Base-by-base conservation (phyloP, 64 coral and sea anemone species). In the Trachythela sp. region DNA sequence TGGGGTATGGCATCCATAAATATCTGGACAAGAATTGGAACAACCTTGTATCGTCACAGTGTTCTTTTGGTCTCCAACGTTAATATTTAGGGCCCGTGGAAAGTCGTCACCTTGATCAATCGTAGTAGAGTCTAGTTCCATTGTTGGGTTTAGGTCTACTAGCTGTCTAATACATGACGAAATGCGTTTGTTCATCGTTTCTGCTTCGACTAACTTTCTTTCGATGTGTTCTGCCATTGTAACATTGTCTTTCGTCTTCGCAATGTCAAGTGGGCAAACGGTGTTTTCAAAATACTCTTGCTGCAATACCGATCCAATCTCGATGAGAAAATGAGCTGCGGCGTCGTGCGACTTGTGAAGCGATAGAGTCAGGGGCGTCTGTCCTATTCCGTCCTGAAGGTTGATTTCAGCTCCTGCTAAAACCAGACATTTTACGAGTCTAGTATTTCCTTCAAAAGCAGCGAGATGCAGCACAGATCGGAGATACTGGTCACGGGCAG, bases 401-500 rank as follows among this genome's bases (percentile, higher is more conserved):
- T 68, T 68, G 18, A 68, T 68, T n/a, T 68, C 59, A 68, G 59
- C 59, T 68, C 59, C 59, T 68, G 59, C 59, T 31, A 68, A 68
- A 6, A 68, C 59, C 30, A 68, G 59, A 22, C 59, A 68, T 68
- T 31, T 68, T 7, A 68, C 59, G 15, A 68, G 59, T 68, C 59
- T 68, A n/a, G 59, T 68, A 31, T 68, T n/a, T 68, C 59, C 59
- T 68, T 68, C 59, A 68, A 68, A 31, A 31, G 59, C 59, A 22
- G 59, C 20, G 5, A 8, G 59, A 68, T 68, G 59, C 18, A 68
- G 30, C 59, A 68, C 59, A 22, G 59, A 68, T 22, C 59, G 20
- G 15, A 68, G 20, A 68, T 68, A 68, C 30, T 68, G 59, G 18
- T 68, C 59, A n/a, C 18, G 20, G 20, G 30, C 59, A n/a, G 59